phyloP scores from a whole-genome alignment of 2,113 vertebrate genomes.

The Chaetodon auriga region DNA sequence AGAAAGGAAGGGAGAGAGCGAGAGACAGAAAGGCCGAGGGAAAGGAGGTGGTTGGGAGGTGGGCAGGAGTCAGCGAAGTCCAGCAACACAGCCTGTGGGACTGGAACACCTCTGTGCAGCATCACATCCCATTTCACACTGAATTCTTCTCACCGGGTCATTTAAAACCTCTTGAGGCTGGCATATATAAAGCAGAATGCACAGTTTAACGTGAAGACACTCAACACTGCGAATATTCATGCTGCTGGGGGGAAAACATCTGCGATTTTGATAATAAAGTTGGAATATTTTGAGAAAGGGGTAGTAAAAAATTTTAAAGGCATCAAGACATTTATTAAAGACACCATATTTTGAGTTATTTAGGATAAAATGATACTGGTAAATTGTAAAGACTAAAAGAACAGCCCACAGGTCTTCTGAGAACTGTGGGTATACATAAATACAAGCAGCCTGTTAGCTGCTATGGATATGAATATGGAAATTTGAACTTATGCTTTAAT shows the following conservation, averaged over 20 bases:
- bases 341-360: background rate
- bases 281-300: background rate
- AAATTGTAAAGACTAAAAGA: background rate
- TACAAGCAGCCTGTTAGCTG: background rate
- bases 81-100: constrained; percentile 61
- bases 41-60: constrained; percentile 27
- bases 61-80: constrained; percentile 49
- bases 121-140: constrained; percentile 72
- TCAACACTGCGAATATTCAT: background rate
- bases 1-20: constrained; percentile 9
- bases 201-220: constrained; percentile 16
- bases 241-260: background rate
- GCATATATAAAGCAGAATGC: constrained; percentile 32
- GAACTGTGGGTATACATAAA: background rate
- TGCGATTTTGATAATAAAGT: background rate
- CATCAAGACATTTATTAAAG: background rate
- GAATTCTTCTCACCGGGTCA: constrained; percentile 56
- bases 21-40: constrained; percentile 17
- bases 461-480: background rate
- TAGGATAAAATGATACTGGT: background rate
- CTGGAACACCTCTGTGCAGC: constrained; percentile 63
- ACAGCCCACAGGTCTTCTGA: background rate
- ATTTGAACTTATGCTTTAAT: background rate
- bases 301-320: background rate
- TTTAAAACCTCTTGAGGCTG: constrained; percentile 52